Evolutionary conservation across 2,113 vertebrate species (phyloP).

Genomic region (Terrapene triunguis): DNA sequence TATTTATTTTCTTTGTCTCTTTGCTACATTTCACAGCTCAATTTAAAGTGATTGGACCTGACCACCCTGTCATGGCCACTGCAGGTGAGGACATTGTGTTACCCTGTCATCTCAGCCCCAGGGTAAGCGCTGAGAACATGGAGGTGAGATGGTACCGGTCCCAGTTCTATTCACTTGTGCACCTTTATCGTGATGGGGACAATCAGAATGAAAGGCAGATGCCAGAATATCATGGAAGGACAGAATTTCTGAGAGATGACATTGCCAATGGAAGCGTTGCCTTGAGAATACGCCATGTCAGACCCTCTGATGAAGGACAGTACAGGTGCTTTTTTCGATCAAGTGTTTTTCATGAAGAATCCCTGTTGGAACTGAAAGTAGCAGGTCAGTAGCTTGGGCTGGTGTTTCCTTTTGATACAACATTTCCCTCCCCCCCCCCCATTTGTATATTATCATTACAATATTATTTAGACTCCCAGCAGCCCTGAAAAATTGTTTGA

Average conservation of each 20-base stretch:
- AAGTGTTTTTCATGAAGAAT: constrained; percentile 37
- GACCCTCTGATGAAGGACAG: constrained; percentile 33
- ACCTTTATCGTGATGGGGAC: constrained; percentile 37
- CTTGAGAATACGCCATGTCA: constrained; percentile 40
- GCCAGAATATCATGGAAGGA: constrained; percentile 56
- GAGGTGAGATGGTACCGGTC: constrained; percentile 69
- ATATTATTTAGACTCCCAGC: too few species aligned
- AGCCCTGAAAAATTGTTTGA: too few species aligned
- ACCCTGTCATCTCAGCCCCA: constrained; percentile 50
- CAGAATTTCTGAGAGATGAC: constrained; percentile 39
- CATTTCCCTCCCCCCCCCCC: too few species aligned
- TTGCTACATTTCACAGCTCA: constrained; percentile 34
- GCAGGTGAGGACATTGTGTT: constrained; percentile 43
- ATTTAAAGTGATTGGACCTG: constrained; percentile 54
- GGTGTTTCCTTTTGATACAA: too few species aligned
- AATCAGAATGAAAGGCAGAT: constrained; percentile 52
- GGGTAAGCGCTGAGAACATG: constrained; percentile 50
- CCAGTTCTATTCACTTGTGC: constrained; percentile 18
- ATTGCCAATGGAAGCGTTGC: constrained; percentile 29
- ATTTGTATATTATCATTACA: too few species aligned
- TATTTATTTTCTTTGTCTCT: too few species aligned
- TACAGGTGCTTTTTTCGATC: constrained; percentile 69
- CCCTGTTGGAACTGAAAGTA: constrained; percentile 30
- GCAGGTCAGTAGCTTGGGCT: constrained; percentile 8
- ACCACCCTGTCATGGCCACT: constrained; percentile 20